These are phyloP conservation scores for Actias luna DNA, from an alignment of 2,888 invertebrate species.

Conservation along the genomic window DNA sequence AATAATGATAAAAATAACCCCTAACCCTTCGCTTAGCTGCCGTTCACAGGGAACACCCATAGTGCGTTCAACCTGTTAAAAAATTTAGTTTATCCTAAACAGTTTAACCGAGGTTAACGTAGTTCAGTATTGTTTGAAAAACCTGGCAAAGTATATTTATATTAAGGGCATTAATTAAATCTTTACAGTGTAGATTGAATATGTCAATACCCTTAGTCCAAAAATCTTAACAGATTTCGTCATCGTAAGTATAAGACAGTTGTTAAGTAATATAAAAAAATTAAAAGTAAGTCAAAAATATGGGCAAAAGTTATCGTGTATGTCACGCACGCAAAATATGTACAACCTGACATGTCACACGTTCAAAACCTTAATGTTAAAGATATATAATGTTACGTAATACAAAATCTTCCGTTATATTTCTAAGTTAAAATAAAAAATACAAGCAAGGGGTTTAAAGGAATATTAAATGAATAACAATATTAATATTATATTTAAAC, in stretches of 20 bases:
- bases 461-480: not conserved
- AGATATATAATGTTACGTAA: constrained; percentile 4
- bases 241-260: not conserved
- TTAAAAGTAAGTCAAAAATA: not conserved
- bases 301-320: not conserved
- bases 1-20: too few species aligned
- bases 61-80: too few species aligned
- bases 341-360: constrained; percentile 5
- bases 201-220: not conserved
- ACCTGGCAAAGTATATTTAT: too few species aligned
- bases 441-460: not conserved
- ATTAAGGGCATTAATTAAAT: too few species aligned
- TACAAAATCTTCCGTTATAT: not conserved
- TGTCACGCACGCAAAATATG: constrained; percentile 3
- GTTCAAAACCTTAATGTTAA: not conserved
- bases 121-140: too few species aligned
- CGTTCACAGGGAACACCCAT: too few species aligned
- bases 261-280: not conserved
- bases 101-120: too few species aligned
- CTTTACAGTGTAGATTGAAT: not conserved
- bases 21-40: too few species aligned
- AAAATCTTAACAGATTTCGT: not conserved
- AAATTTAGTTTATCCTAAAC: too few species aligned
- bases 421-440: not conserved
- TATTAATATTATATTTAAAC: not conserved